These are phyloP conservation scores for Piprites chloris DNA, from an alignment of 2,113 vertebrate species.

Conservation along the genomic window DNA sequence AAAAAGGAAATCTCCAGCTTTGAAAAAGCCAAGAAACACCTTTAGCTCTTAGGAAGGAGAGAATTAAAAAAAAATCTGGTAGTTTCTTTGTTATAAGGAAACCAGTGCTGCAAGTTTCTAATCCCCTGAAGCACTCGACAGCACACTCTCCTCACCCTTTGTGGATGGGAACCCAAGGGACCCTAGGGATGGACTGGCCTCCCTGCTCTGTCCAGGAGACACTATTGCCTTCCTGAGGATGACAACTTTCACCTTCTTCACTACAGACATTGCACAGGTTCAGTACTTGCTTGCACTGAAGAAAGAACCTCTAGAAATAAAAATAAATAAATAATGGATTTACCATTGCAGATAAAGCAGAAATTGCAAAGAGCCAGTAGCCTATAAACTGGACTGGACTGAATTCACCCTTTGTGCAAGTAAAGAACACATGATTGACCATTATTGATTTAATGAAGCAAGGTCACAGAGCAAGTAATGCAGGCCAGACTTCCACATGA, in stretches of 20 bases:
- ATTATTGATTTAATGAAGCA: neutral
- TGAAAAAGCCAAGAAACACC: neutral
- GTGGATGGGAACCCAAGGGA: neutral
- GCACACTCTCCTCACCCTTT: accelerated
- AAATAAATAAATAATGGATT: neutral
- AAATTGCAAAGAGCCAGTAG: neutral
- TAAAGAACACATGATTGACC: neutral
- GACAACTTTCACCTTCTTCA: neutral
- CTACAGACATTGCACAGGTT: neutral
- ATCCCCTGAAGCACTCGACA: neutral
- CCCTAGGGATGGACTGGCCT: neutral
- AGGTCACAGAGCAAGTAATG: neutral
- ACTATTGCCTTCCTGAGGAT: neutral
- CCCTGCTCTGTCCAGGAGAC: neutral
- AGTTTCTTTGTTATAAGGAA: neutral
- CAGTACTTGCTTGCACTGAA: neutral
- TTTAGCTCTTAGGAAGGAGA: neutral
- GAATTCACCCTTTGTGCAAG: neutral
- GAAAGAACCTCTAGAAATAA: neutral
- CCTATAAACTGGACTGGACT: neutral
- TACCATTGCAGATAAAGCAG: neutral
- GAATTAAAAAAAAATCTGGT: neutral
- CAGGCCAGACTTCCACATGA: neutral
- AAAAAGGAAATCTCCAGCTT: neutral
- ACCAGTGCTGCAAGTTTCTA: neutral